Evolutionary conservation across 1,140 invertebrate genomes (phyloP).

Genomic region (Cotesia vestalis): DNA sequence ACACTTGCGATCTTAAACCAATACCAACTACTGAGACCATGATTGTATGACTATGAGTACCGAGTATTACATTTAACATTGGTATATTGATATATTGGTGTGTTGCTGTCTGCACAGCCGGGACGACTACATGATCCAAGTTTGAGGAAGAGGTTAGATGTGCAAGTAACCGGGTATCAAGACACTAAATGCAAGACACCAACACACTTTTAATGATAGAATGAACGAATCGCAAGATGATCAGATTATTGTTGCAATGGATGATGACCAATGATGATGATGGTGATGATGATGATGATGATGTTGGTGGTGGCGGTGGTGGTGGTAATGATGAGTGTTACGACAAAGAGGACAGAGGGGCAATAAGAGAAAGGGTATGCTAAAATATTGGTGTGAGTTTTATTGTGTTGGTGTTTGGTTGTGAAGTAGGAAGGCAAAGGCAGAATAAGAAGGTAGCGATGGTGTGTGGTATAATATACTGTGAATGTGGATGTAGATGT

Average conservation of each 20-base stretch:
- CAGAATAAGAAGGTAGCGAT: constrained; percentile 13
- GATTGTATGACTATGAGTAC: too few species aligned
- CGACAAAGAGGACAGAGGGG: constrained; percentile 24
- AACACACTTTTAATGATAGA: constrained; percentile 1
- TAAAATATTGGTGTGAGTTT: too few species aligned
- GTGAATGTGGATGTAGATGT: too few species aligned
- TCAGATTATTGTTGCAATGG: constrained; percentile 40
- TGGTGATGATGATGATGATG: constrained; percentile 31
- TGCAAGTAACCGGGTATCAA: neutral
- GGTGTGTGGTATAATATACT: too few species aligned
- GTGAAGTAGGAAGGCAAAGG: neutral
- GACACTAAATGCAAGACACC: constrained; percentile 14
- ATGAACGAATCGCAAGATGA: constrained; percentile 1
- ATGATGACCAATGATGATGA: constrained; percentile 35
- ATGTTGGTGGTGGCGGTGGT: constrained; percentile 36
- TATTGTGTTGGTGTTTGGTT: too few species aligned
- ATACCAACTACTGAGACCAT: too few species aligned
- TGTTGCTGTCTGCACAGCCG: too few species aligned
- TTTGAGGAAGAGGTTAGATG: too few species aligned
- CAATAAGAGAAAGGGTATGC: neutral
- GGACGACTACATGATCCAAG: too few species aligned
- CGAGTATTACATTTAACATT: too few species aligned
- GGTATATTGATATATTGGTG: too few species aligned
- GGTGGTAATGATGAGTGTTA: constrained; percentile 30
- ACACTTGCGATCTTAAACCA: too few species aligned